These are phyloP conservation scores for Xenentodon cancila DNA, from an alignment of 2,797 vertebrate species.

Conservation along the genomic window DNA sequence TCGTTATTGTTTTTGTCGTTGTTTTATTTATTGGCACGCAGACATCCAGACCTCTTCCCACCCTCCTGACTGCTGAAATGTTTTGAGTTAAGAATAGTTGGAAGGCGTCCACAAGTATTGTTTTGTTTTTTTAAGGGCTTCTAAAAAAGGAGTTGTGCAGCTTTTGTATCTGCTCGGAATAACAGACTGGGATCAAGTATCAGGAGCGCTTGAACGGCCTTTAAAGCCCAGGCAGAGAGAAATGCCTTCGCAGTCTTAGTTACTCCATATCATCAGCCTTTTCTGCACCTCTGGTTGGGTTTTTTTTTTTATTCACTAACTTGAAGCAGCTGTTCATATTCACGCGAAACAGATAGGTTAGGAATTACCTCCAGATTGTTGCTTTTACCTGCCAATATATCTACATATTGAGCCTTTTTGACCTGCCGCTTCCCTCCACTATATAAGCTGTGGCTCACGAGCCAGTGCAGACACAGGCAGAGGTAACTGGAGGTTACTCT, in stretches of 20 bases:
- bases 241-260: neutral
- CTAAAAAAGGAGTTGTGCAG: slow-evolving; percentile 30
- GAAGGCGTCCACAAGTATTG: slow-evolving; percentile 1
- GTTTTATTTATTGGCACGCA: neutral
- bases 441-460: slow-evolving; percentile 12
- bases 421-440: neutral
- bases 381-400: too few species aligned
- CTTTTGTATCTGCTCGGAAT: slow-evolving; percentile 20
- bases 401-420: too few species aligned
- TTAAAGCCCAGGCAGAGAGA: slow-evolving; percentile 12
- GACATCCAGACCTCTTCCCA: slow-evolving; percentile 18
- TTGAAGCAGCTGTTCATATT: neutral
- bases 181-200: slow-evolving; percentile 39
- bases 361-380: too few species aligned
- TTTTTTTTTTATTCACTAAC: too few species aligned
- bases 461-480: slow-evolving; percentile 26
- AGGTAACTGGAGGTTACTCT: slow-evolving; percentile 73
- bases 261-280: neutral
- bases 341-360: neutral
- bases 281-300: slow-evolving; percentile 2
- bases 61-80: slow-evolving; percentile 22
- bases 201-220: slow-evolving; percentile 18
- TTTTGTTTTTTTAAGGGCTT: slow-evolving; percentile 2
- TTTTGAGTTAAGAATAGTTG: slow-evolving; percentile 27
- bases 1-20: neutral